Percentiles rank a stretch among this genome's conserved stretches.
phyloP scores from a whole-genome alignment of 2,888 invertebrate genomes.

The Ptilodon capucinus region DNA sequence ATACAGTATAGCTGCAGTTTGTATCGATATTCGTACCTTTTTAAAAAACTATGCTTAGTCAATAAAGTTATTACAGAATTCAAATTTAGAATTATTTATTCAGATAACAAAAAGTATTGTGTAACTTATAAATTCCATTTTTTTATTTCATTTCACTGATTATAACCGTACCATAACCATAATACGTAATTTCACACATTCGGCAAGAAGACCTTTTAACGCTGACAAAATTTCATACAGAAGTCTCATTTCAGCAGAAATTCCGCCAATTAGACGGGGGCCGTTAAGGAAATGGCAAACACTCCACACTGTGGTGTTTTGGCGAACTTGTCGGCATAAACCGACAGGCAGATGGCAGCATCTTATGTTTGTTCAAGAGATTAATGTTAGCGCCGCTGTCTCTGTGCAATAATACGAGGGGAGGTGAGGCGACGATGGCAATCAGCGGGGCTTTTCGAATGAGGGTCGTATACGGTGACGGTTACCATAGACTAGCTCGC shows the following conservation, averaged over 20 bases:
- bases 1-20: too few relatives aligned
- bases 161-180: too few relatives aligned
- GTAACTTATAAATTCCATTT: too few relatives aligned
- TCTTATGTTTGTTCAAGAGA: constrained; percentile 62
- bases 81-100: too few relatives aligned
- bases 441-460: constrained; percentile 16
- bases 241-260: constrained; percentile 34
- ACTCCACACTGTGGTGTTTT: constrained; percentile 20
- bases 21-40: too few relatives aligned
- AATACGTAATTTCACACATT: too few relatives aligned
- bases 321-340: constrained; percentile 30
- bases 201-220: too few relatives aligned
- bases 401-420: constrained; percentile 38
- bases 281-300: constrained; percentile 32
- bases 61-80: too few relatives aligned
- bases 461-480: constrained; percentile 4
- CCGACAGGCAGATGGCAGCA: constrained; percentile 47
- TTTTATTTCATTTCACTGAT: too few relatives aligned
- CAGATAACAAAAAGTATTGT: too few relatives aligned
- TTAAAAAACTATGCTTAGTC: too few relatives aligned
- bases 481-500: neutral
- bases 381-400: constrained; percentile 59
- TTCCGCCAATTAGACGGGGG: constrained; percentile 46
- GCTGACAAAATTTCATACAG: constrained; percentile 6
- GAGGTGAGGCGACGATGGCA: constrained; percentile 29